Percentiles rank a stretch among this genome's conserved stretches.
Conservation (phyloP, 2,888 invertebrate genomes). For the Nematopogon swammerdamellus region DNA sequence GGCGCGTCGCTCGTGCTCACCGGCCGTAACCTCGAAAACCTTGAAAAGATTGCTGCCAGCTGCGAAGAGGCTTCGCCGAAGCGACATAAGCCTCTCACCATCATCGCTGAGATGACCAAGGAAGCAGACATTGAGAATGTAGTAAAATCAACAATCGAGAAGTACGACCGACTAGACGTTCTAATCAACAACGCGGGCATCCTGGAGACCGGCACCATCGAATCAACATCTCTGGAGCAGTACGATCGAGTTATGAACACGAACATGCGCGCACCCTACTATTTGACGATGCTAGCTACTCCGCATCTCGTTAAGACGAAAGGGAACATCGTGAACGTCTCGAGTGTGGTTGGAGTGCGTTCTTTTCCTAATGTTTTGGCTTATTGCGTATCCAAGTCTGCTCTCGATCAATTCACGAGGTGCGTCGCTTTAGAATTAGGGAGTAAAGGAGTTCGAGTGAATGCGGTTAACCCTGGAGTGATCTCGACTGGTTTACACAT, state of each 20-base stretch:
- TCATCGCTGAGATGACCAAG: constrained; percentile 64
- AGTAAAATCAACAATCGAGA: constrained; percentile 62
- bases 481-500: constrained; percentile 85
- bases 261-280: constrained; percentile 76
- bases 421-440: constrained; percentile 85
- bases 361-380: constrained; percentile 87
- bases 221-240: constrained; percentile 75
- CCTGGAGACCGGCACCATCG: constrained; percentile 74
- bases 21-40: constrained; percentile 67
- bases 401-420: constrained; percentile 90
- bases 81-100: constrained; percentile 43
- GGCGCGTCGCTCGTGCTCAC: constrained; percentile 62
- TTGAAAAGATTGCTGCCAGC: constrained; percentile 58
- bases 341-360: constrained; percentile 85
- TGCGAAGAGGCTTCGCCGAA: constrained; percentile 43
- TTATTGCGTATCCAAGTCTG: constrained; percentile 91
- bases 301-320: constrained; percentile 77
- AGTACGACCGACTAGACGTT: constrained; percentile 69
- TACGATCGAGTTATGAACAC: constrained; percentile 85
- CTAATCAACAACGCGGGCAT: constrained; percentile 89
- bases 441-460: constrained; percentile 73
- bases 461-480: constrained; percentile 92
- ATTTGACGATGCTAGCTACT: constrained; percentile 77
- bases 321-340: constrained; percentile 90
- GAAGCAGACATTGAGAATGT: constrained; percentile 65